Conservation (phyloP, 1,140 invertebrate species). For the Rhynchophorus ferrugineus region DNA sequence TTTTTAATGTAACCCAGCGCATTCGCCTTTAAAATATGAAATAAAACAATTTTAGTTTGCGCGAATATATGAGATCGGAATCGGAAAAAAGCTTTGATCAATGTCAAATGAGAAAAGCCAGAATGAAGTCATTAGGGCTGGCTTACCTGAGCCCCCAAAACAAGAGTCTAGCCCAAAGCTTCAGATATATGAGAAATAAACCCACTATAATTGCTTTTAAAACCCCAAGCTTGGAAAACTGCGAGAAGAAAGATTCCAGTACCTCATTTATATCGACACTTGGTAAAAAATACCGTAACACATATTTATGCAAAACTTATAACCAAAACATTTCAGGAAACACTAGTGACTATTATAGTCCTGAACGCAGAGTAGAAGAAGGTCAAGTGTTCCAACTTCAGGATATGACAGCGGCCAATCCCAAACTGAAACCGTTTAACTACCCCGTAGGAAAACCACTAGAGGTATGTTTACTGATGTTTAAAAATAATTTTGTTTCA, state of each 20-base stretch:
- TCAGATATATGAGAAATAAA: conserved; percentile 79
- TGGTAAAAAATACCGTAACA: conserved; percentile 47
- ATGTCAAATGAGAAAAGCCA: conserved; percentile 53
- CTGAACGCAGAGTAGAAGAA: conserved; percentile 46
- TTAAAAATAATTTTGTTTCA: too few species aligned
- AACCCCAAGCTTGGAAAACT: conserved; percentile 64
- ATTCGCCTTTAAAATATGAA: too few species aligned
- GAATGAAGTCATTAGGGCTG: conserved; percentile 55
- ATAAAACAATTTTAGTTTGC: too few species aligned
- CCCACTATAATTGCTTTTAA: conserved; percentile 81
- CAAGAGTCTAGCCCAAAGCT: conserved; percentile 68
- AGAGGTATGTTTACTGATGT: conserved; percentile 59
- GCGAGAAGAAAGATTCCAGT: conserved; percentile 49
- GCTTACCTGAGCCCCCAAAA: conserved; percentile 69
- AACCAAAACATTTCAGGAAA: conserved; percentile 10
- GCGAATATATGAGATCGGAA: conserved; percentile 66
- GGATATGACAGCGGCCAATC: conserved; percentile 33
- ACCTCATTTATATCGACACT: conserved; percentile 45
- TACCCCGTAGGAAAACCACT: conserved; percentile 72
- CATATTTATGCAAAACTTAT: too few species aligned
- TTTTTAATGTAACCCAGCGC: too few species aligned
- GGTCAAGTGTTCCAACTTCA: conserved; percentile 36
- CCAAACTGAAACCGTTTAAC: conserved; percentile 45
- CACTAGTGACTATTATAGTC: conserved; percentile 14
- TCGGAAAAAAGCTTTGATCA: conserved; percentile 70